Evolutionary conservation across 2,888 invertebrate genomes (phyloP), one percentile per base, ranked within the genome.

Genomic region (Drosophila flavopinicola): DNA sequence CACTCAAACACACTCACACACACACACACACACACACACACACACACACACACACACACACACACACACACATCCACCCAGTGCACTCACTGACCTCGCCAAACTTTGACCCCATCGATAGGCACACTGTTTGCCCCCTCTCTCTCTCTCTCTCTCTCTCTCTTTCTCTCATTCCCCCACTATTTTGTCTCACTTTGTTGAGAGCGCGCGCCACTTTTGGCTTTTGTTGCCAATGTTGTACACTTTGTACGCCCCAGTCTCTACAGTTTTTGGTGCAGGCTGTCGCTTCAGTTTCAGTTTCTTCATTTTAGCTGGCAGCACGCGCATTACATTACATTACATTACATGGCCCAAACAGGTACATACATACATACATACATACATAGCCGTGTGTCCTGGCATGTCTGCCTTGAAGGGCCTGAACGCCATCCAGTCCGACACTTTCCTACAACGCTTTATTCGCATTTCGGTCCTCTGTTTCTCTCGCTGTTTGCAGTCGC

Each of bases 271-370:
- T n/a, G n/a, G n/a, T n/a, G n/a, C n/a, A n/a, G n/a, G n/a, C n/a
- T n/a, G n/a, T n/a, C n/a, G n/a, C n/a, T n/a, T n/a, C n/a, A n/a
- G n/a, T n/a, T n/a, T n/a, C n/a, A n/a, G n/a, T n/a, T n/a, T n/a
- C n/a, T n/a, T n/a, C n/a, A n/a, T 70, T 78, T 82, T 56, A 29
- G 74, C 66, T 70, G 66, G 64, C 75, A 75, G 64, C 83, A 83
- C 78, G 84, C 78, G 78, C 80, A 79, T 80, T 80, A 80, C 79
- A 85, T 79, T 75, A 71, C 78, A 82, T 82, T 75, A 83, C 76
- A 67, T 45, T 71, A 82, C 82, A 71, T 56, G 66, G 32, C 39
- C 53, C 45, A 48, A 67, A 39, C 66, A 45, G 45, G 48, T 61
- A 48, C 48, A 66, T 35, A 53, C 68, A 35, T 60, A n/a, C n/a